Conservation (phyloP, 2,113 vertebrate genomes). For the Microcebus tavaratra region DNA sequence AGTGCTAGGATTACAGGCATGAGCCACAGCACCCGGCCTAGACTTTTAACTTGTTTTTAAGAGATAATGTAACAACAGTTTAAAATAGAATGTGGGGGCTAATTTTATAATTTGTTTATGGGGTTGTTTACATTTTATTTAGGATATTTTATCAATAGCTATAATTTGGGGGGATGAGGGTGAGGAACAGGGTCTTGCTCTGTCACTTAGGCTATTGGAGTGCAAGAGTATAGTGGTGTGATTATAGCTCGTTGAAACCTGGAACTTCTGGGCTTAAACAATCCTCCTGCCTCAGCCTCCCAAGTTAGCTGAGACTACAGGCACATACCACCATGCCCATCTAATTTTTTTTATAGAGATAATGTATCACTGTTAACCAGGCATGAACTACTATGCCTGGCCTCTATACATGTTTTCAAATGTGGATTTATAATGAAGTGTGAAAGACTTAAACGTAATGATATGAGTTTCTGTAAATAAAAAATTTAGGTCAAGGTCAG, state of each 20-base stretch:
- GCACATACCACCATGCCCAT: background rate
- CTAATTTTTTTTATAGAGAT: background rate
- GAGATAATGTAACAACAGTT: background rate
- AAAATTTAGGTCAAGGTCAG: too few relatives aligned
- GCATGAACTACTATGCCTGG: background rate
- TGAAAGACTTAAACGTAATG: slow-evolving; percentile 6
- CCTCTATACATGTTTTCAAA: background rate
- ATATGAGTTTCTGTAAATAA: background rate
- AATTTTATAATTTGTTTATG: background rate
- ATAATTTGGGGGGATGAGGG: background rate
- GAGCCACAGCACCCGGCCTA: too few relatives aligned
- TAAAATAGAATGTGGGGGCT: background rate
- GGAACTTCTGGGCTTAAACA: too few relatives aligned
- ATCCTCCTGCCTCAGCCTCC: too few relatives aligned
- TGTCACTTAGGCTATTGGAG: too few relatives aligned
- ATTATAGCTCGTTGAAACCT: too few relatives aligned
- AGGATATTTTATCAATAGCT: background rate
- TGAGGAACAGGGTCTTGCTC: too few relatives aligned
- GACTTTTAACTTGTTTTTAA: background rate
- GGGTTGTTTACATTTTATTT: background rate
- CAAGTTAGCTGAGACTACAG: too few relatives aligned
- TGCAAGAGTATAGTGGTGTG: too few relatives aligned
- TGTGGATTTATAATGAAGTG: background rate
- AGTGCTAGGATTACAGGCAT: too few relatives aligned
- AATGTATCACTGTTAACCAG: background rate